Evolutionary conservation across 2,888 invertebrate species (phyloP).

Genomic region (Caenorhabditis uteleia): DNA sequence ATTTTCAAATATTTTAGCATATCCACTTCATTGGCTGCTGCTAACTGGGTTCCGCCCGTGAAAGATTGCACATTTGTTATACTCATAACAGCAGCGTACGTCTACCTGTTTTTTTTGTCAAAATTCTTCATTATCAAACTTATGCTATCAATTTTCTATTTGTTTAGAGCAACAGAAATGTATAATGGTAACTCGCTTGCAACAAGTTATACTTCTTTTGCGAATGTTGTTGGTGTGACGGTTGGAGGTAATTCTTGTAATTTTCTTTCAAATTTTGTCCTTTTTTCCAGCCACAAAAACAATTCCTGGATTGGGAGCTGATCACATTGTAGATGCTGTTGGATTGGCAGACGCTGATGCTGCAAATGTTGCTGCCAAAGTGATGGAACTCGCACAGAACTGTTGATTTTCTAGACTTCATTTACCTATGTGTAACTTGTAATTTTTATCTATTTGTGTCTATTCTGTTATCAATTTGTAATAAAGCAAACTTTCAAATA

Average conservation of each 20-base stretch:
- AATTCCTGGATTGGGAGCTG: conserved; percentile 11
- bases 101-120: no score
- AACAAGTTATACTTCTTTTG: background rate
- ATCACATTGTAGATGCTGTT: background rate
- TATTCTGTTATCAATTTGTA: no score
- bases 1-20: no score
- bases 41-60: conserved; percentile 5
- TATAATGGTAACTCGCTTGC: no score
- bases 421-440: no score
- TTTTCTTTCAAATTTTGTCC: background rate
- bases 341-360: conserved; percentile 4
- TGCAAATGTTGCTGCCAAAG: conserved; percentile 2
- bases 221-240: conserved; percentile 12
- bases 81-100: conserved; percentile 27
- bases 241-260: conserved; percentile 4
- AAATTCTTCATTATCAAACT: no score
- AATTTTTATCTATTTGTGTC: no score
- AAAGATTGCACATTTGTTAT: conserved; percentile 15
- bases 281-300: conserved; percentile 11
- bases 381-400: conserved; percentile 6
- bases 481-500: no score
- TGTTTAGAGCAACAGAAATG: no score
- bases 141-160: no score
- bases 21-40: background rate
- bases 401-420: background rate